phyloP scores from a whole-genome alignment of 1,140 invertebrate genomes.

The Pseudomyrmex cubaensis region DNA sequence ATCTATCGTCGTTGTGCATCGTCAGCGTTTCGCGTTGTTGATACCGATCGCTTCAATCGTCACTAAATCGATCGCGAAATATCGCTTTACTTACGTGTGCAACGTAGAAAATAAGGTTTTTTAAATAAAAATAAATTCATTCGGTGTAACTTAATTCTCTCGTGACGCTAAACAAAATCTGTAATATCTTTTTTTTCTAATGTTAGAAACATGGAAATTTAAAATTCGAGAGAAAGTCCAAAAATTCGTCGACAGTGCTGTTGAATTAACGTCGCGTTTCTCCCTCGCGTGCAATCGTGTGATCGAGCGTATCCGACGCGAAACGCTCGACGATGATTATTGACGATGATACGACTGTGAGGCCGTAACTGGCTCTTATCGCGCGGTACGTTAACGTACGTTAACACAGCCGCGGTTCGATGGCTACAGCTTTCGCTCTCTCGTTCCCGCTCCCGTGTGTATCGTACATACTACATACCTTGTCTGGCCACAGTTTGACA shows the following conservation, averaged over 20 bases:
- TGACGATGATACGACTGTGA: conserved; percentile 48
- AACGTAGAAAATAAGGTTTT: too few species aligned
- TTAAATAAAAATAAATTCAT: neutral
- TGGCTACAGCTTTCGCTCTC: neutral
- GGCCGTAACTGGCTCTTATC: conserved; percentile 39
- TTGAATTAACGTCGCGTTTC: neutral
- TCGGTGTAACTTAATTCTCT: too few species aligned
- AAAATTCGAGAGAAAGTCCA: conserved; percentile 10
- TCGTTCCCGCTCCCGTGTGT: too few species aligned
- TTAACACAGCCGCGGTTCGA: conserved; percentile 40
- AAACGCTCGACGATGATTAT: conserved; percentile 44
- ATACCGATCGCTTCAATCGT: neutral
- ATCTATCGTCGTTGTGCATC: neutral
- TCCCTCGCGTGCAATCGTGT: neutral
- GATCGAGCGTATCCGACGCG: conserved; percentile 29
- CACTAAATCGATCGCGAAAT: neutral
- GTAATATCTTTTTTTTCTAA: neutral
- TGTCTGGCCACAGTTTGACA: conserved; percentile 38
- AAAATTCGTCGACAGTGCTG: neutral
- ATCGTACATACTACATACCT: neutral
- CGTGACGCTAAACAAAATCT: too few species aligned
- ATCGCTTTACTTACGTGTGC: neutral
- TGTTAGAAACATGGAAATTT: neutral
- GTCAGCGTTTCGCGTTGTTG: neutral
- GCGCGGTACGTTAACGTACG: conserved; percentile 43